Evolutionary conservation across 2,113 vertebrate genomes (phyloP).

Genomic region (Spea multiplicata): DNA sequence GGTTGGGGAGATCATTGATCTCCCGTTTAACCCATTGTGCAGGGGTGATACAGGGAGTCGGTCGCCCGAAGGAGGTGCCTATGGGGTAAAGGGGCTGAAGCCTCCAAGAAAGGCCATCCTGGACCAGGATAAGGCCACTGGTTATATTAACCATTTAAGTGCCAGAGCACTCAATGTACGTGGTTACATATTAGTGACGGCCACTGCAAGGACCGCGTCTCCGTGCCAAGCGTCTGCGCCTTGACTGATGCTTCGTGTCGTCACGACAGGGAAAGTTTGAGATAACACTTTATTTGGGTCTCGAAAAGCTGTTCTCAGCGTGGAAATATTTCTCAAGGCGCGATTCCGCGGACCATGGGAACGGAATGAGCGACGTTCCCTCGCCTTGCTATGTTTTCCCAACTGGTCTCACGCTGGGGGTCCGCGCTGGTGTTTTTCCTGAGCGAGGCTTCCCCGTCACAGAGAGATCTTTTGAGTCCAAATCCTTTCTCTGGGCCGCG

Average conservation of each 20-base stretch:
- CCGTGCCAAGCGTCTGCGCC: background rate
- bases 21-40: no score
- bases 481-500: background rate
- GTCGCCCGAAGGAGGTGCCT: no score
- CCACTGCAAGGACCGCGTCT: no score
- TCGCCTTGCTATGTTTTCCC: slow-evolving; percentile 12
- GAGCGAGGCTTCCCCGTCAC: background rate
- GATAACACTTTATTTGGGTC: background rate
- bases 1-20: no score
- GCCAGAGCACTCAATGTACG: no score
- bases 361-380: background rate
- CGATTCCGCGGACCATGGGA: background rate
- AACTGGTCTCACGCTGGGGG: slow-evolving; percentile 25
- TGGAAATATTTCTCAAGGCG: slow-evolving; percentile 21
- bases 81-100: no score
- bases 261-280: background rate
- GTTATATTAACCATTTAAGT: no score
- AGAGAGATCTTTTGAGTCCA: background rate
- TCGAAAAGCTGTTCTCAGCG: background rate
- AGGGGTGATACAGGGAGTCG: no score
- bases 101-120: no score
- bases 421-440: background rate
- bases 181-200: no score
- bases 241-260: background rate
- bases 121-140: no score